Percentiles rank a stretch among this genome's conserved stretches.
Conservation (phyloP, 2,113 vertebrate species). For the Dasyurus viverrinus region DNA sequence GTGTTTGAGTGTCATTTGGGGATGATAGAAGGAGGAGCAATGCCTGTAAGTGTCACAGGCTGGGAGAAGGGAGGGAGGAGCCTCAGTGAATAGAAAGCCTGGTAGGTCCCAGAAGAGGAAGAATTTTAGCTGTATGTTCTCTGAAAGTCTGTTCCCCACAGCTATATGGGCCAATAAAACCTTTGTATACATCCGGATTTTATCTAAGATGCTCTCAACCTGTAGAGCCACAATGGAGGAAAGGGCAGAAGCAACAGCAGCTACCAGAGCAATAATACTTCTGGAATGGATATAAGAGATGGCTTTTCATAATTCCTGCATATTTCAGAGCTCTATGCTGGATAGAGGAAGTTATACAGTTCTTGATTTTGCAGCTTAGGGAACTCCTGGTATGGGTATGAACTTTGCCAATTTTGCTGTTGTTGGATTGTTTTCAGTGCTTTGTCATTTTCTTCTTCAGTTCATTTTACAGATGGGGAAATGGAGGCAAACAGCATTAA, state of each 20-base stretch:
- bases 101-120: background rate
- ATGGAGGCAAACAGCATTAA: background rate
- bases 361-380: background rate
- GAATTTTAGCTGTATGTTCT: background rate
- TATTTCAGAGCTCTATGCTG: slow-evolving; percentile 19
- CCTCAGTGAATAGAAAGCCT: background rate
- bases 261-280: background rate
- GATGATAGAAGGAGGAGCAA: background rate
- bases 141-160: background rate
- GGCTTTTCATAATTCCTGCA: background rate
- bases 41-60: background rate
- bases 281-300: slow-evolving; percentile 4
- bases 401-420: background rate
- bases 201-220: background rate
- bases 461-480: background rate
- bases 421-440: background rate
- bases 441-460: background rate
- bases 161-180: background rate
- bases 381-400: background rate
- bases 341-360: background rate
- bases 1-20: background rate
- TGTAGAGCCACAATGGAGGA: background rate
- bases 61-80: background rate
- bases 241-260: background rate
- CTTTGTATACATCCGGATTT: background rate